Evolutionary conservation across 2,113 vertebrate species (phyloP).

Genomic region (Hiodon tergisus): DNA sequence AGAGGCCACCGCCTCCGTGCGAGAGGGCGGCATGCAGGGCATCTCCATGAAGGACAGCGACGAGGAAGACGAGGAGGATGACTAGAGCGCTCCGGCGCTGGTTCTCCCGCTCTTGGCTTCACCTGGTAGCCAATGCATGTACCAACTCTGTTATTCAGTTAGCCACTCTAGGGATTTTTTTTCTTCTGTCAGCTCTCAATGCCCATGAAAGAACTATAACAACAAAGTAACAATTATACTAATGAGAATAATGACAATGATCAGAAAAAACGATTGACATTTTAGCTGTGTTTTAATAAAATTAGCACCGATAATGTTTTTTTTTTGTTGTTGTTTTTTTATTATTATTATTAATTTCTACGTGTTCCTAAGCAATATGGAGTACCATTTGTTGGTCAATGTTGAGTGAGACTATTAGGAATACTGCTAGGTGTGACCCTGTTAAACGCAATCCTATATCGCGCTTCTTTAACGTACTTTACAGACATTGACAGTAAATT

Average conservation of each 20-base stretch:
- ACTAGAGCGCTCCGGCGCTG: slow-evolving; percentile 51
- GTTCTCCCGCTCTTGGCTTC: slow-evolving; percentile 62
- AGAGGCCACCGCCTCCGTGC: slow-evolving; percentile 88
- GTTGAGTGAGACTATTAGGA: slow-evolving; percentile 87
- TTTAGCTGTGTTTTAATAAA: slow-evolving; percentile 90
- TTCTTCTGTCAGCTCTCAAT: slow-evolving; percentile 78
- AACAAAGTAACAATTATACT: slow-evolving; percentile 67
- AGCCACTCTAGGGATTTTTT: slow-evolving; percentile 89
- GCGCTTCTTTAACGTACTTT: slow-evolving; percentile 89
- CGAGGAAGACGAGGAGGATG: slow-evolving; percentile 84
- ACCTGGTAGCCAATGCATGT: slow-evolving; percentile 95
- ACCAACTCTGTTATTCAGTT: slow-evolving; percentile 90
- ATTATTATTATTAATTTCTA: slow-evolving; percentile 70
- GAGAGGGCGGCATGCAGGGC: slow-evolving; percentile 92
- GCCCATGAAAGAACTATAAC: slow-evolving; percentile 86
- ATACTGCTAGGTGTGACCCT: slow-evolving; percentile 79
- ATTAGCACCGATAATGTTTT: slow-evolving; percentile 84
- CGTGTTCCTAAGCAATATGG: slow-evolving; percentile 99
- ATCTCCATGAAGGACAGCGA: slow-evolving; percentile 99
- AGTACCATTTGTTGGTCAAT: slow-evolving; percentile 92
- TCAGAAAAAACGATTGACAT: slow-evolving; percentile 75
- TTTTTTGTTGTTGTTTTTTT: slow-evolving; percentile 60
- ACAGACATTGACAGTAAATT: slow-evolving; percentile 86
- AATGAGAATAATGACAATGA: slow-evolving; percentile 49
- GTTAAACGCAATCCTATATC: slow-evolving; percentile 86